Evolutionary conservation across 2,888 invertebrate genomes (phyloP).

Genomic region (Drosophila greeni): DNA sequence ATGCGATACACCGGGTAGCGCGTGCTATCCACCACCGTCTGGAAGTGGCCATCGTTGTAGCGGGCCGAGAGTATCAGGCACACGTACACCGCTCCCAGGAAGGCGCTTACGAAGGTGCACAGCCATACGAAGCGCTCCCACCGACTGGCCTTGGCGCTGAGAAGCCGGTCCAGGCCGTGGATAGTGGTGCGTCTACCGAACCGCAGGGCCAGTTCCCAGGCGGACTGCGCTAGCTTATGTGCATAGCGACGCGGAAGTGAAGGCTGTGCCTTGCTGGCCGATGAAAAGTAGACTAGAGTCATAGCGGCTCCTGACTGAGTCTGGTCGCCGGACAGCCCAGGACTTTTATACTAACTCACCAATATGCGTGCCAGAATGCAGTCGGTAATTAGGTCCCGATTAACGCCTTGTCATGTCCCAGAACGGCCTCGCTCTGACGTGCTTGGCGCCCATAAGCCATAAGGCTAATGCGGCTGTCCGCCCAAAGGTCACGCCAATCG

Average conservation of each 20-base stretch:
- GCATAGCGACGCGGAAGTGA: constrained; percentile 29
- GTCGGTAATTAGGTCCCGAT: constrained; percentile 53
- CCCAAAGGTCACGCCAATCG: constrained; percentile 46
- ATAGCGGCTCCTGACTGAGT: constrained; percentile 49
- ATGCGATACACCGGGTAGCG: constrained; percentile 75
- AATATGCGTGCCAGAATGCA: constrained; percentile 46
- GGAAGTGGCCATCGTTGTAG: constrained; percentile 72
- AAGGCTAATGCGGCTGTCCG: not conserved
- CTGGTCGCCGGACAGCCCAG: not conserved
- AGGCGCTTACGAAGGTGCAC: constrained; percentile 66
- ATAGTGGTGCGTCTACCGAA: constrained; percentile 75
- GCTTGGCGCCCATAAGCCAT: constrained; percentile 55
- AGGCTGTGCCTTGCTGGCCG: constrained; percentile 21
- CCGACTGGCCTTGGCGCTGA: constrained; percentile 54
- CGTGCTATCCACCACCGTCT: constrained; percentile 77
- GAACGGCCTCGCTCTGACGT: constrained; percentile 42
- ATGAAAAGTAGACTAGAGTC: constrained; percentile 53
- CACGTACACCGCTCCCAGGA: constrained; percentile 73
- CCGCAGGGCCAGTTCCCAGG: constrained; percentile 50
- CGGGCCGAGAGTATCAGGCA: constrained; percentile 74
- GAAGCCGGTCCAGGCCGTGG: constrained; percentile 73
- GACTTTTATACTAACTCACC: constrained; percentile 53
- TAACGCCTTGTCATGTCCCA: constrained; percentile 26
- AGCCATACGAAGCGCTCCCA: constrained; percentile 75
- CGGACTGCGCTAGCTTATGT: constrained; percentile 30